phyloP scores from a whole-genome alignment of 2,797 vertebrate genomes.

The Clamator glandarius region DNA sequence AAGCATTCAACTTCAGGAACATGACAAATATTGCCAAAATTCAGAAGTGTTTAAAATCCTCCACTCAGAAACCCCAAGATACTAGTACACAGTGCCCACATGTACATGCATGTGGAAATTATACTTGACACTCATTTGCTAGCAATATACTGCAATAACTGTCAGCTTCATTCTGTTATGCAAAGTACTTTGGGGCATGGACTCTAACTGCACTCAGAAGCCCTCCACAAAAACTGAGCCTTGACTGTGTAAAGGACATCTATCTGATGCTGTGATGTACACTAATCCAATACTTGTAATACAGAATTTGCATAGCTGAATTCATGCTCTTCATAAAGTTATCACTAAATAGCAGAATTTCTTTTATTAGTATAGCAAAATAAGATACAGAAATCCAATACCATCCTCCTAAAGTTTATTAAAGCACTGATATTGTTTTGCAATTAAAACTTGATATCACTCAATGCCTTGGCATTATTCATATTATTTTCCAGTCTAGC shows the following conservation, averaged over 20 bases:
- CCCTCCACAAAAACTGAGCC: neutral
- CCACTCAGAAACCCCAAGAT: neutral
- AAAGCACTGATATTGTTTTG: neutral
- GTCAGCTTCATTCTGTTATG: neutral
- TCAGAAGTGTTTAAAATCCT: neutral
- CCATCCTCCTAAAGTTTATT: neutral
- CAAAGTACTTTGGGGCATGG: neutral
- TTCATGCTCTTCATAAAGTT: neutral
- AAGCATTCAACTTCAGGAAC: neutral
- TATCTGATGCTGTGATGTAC: neutral
- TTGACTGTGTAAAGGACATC: neutral
- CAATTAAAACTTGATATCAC: neutral
- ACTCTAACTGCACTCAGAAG: neutral
- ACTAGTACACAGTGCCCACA: neutral
- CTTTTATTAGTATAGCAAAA: neutral
- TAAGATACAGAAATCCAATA: neutral
- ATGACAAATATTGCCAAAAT: neutral
- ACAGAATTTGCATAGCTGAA: neutral
- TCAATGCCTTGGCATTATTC: neutral
- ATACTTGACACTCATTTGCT: neutral
- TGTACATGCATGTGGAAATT: neutral
- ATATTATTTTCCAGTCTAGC: slow-evolving; percentile 13
- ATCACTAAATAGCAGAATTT: neutral
- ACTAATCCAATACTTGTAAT: neutral
- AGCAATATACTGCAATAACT: neutral